Evolutionary conservation across 2,888 invertebrate species (phyloP).

Genomic region (Meiosimyza platycephala): DNA sequence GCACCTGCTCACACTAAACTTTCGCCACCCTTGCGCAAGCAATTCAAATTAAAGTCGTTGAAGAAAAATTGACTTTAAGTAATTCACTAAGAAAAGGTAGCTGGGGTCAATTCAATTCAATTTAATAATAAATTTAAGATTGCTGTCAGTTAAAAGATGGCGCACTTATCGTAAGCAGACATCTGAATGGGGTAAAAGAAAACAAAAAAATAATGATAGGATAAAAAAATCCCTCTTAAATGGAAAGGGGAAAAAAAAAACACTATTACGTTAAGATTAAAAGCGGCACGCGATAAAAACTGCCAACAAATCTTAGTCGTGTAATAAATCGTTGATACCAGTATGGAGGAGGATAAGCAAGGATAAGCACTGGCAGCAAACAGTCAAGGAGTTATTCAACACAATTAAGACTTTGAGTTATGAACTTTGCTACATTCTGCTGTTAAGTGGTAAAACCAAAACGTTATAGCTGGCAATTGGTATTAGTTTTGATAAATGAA

Average conservation of each 20-base stretch:
- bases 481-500: no score
- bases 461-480: background rate
- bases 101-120: constrained; percentile 33
- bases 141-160: constrained; percentile 18
- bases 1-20: constrained; percentile 15
- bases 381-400: background rate
- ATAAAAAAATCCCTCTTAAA: background rate
- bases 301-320: constrained; percentile 38
- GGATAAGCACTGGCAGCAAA: constrained; percentile 14
- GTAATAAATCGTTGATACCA: constrained; percentile 37
- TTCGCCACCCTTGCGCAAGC: no score
- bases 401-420: constrained; percentile 6
- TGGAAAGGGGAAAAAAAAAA: background rate
- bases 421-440: background rate
- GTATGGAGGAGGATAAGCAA: constrained; percentile 24
- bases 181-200: constrained; percentile 7
- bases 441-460: background rate
- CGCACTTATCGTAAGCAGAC: constrained; percentile 28
- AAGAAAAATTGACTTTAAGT: no score
- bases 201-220: background rate
- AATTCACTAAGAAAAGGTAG: background rate
- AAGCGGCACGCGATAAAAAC: constrained; percentile 44
- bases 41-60: no score
- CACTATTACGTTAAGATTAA: constrained; percentile 13
- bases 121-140: constrained; percentile 32